Evolutionary conservation across 1,140 invertebrate species (phyloP), one percentile per base, ranked within the genome.

Genomic region (Listronotus oregonensis): DNA sequence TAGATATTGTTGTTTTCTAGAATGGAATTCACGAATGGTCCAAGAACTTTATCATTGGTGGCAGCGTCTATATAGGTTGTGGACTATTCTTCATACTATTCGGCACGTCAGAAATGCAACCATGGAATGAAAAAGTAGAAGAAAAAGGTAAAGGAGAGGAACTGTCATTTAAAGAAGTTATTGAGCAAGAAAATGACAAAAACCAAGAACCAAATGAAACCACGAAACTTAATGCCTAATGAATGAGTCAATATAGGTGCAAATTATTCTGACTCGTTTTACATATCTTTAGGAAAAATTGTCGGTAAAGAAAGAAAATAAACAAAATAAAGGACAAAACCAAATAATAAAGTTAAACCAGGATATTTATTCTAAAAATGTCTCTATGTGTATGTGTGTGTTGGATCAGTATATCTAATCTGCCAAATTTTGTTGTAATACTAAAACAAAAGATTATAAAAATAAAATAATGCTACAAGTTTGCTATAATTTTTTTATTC

Each of bases 21-120:
- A 81, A 83, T 77, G 82, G 82, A 5, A 74, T 85, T 8, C 78
- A 82, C 8, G 81, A 82, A 64, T 89, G 87, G 87, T 81, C 82
- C 68, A 79, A 78, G 8, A 80, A 87, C 0, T 88, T 88, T 71
- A 86, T 82, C 75, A 82, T 88, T 31, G 80, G 82, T 0, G 81
- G 82, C 5, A 78, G 58, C 0, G 77, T 87, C 0, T 85, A 83
- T 65, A 72, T 83, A 8, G 50, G 76, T 4, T 82, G 80, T 39
- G 84, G 82, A 66, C 37, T 84, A 0, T 46, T 87, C 6, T 89
- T 84, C 64, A 60, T 82, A 6, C 61, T 85, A 12, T 82, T 82
- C 39, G 82, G 82, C 47, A 79, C 75, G 32, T 81, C 76, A 27
- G 67, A 80, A 50, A 77, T 80, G 31, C 82, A 83, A 55, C 66